These are phyloP conservation scores for Seira musarum DNA, from an alignment of 2,888 invertebrate genomes.

Conservation along the genomic window DNA sequence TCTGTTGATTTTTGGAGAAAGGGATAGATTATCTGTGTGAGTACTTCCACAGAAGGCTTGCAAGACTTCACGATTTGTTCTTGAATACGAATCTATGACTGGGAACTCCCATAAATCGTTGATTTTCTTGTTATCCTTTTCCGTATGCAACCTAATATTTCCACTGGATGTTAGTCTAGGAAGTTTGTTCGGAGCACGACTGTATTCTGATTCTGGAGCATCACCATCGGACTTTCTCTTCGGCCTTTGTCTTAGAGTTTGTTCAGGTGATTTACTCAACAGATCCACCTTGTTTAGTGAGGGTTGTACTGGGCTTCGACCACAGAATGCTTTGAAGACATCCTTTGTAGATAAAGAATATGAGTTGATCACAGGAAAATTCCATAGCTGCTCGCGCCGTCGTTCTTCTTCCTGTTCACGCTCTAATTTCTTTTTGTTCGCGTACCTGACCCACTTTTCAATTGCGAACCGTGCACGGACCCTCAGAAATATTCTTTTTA, in stretches of 20 bases:
- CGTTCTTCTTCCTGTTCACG: constrained; percentile 50
- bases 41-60: constrained; percentile 39
- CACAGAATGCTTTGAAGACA: constrained; percentile 49
- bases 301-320: constrained; percentile 33
- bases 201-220: not conserved
- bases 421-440: constrained; percentile 36
- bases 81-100: constrained; percentile 24
- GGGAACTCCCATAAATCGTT: constrained; percentile 47
- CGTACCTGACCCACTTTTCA: constrained; percentile 33
- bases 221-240: constrained; percentile 45
- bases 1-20: constrained; percentile 2
- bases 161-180: constrained; percentile 26
- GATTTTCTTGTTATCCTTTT: not conserved
- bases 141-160: not conserved
- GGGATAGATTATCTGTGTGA: not conserved
- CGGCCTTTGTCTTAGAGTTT: not conserved
- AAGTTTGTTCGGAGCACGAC: constrained; percentile 1
- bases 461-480: constrained; percentile 41
- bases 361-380: constrained; percentile 53
- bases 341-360: constrained; percentile 39
- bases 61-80: constrained; percentile 42
- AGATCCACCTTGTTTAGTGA: constrained; percentile 22
- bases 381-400: constrained; percentile 42
- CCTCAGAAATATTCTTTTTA: constrained; percentile 32
- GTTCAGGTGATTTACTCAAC: not conserved